Percentiles rank a stretch among this genome's conserved stretches.
phyloP scores from a whole-genome alignment of 1,140 invertebrate species.

The Spodoptera litura region DNA sequence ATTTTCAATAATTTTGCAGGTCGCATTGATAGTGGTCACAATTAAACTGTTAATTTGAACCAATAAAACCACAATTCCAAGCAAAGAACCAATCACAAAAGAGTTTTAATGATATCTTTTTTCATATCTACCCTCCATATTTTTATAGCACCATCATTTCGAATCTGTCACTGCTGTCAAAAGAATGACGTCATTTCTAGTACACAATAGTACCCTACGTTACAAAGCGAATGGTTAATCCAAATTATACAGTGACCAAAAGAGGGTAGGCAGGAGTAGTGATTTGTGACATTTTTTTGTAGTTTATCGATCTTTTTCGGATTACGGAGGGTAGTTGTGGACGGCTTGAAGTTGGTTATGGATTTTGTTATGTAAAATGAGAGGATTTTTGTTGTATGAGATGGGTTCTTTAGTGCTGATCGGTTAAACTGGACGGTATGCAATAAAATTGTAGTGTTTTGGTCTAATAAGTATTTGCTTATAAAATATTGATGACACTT shows the following conservation, averaged over 20 bases:
- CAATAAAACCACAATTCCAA: not conserved
- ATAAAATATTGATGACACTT: no score
- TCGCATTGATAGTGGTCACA: no score
- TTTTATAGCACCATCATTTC: conserved; percentile 38
- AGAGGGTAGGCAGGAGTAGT: conserved; percentile 11
- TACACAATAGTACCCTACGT: conserved; percentile 26
- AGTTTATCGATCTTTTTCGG: conserved; percentile 13
- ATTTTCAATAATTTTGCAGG: no score
- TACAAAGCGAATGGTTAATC: conserved; percentile 45
- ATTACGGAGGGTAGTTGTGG: not conserved
- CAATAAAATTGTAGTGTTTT: no score
- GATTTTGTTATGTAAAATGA: no score
- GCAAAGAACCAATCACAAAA: not conserved
- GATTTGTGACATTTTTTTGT: conserved; percentile 1
- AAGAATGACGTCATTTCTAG: conserved; percentile 26
- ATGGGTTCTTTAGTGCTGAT: no score
- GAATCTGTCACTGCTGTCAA: conserved; percentile 32
- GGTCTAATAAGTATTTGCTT: no score
- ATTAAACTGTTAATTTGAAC: no score
- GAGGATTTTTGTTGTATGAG: no score
- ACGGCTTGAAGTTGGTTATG: not conserved
- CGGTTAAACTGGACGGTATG: no score
- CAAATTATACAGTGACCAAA: conserved; percentile 47
- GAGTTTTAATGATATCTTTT: not conserved
- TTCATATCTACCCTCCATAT: not conserved